Percentiles rank a stretch among this genome's conserved stretches.
Conservation (phyloP, 2,797 vertebrate species). For the Enteromius mattozi region DNA sequence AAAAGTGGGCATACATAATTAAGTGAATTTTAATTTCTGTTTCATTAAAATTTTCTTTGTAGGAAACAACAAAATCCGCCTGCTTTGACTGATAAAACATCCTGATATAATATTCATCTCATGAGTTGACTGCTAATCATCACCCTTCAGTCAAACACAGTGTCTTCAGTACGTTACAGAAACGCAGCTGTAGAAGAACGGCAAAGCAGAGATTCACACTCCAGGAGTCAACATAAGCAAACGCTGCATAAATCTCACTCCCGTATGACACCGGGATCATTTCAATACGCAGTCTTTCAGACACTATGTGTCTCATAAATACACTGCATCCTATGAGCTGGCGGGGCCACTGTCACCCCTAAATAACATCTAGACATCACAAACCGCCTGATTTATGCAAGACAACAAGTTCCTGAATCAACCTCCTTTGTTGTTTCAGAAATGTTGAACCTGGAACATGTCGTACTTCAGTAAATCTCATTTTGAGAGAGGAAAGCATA, state of each 20-base stretch:
- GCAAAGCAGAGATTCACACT: constrained; percentile 23
- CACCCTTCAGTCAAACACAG: background rate
- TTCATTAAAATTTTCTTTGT: background rate
- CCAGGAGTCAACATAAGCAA: background rate
- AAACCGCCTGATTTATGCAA: background rate
- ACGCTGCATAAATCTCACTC: constrained; percentile 7
- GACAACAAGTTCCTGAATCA: background rate
- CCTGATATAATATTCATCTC: background rate
- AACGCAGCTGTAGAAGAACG: background rate
- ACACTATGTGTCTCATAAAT: background rate
- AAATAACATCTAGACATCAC: background rate
- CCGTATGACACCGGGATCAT: background rate
- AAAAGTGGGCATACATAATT: background rate
- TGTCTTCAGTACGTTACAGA: background rate
- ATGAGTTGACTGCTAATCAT: background rate
- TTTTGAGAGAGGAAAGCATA: background rate
- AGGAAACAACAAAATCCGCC: background rate
- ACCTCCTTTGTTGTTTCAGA: background rate
- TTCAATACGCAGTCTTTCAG: constrained; percentile 14
- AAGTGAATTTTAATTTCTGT: background rate
- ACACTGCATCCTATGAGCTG: background rate
- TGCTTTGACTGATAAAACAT: background rate
- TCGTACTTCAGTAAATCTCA: background rate
- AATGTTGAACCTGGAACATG: background rate
- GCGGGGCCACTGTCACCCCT: background rate